Evolutionary conservation across 2,113 vertebrate genomes (phyloP), one percentile per base, ranked within the genome.

Genomic region (Siniperca chuatsi): DNA sequence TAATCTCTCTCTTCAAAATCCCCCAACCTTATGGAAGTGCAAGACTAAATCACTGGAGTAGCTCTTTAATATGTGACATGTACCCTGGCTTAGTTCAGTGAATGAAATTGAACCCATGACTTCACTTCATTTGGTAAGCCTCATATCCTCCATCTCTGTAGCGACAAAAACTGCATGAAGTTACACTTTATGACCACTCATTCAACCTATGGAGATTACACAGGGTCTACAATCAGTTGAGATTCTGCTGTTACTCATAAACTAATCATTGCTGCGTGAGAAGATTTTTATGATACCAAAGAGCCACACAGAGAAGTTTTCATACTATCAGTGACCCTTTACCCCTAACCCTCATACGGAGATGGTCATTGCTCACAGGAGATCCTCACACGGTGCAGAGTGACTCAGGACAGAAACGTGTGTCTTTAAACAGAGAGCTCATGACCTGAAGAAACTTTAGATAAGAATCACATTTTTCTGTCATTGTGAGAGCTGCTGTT

Each of bases 381-480:
- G 29, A 52, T 70, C 8, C 54, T 84, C 73, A 70, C 1, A 3
- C 81, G 77, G 48, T 64, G 58, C 15, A 50, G 23, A 23, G 75
- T 73, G 78, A 83, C 69, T 83, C 81, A 75, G 37, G 62, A 58
- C 46, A 62, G 46, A 85, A 25, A 21, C 71, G 75, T 72, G 73
- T 58, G 54, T 37, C 46, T 82, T 79, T 68, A 64, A 82, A 81
- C 54, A 72, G 4, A 46, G 50, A 73, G 9, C 8, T 65, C 46
- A 18, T 35, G 64, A 44, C 55, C 54, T 71, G 79, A 73, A 66
- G 79, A 82, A 84, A 81, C 64, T 72, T n/a, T 48, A 72, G 82
- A 87, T 81, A 85, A 84, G 80, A 73, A 40, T 52, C 29, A 67
- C 20, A 6, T 78, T 79, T 52, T 83, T 70, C 29, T 79, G 55